Conservation (phyloP, 2,888 invertebrate species). For the Hirtodrosophila alboralis region DNA sequence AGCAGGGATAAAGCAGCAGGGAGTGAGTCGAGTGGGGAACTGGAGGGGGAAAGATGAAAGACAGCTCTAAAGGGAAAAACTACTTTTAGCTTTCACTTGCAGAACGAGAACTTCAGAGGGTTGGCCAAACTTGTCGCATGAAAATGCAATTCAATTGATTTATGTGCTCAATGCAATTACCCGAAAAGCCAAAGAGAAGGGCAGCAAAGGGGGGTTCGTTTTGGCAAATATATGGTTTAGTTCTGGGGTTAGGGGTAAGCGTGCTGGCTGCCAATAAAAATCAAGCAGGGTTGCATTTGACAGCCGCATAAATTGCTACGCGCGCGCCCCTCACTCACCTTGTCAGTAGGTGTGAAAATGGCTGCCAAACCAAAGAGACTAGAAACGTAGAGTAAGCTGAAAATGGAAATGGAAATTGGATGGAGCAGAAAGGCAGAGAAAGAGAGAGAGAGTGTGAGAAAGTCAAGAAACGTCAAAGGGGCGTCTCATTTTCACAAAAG, state of each 20-base stretch:
- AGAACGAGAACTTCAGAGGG: constrained; percentile 35
- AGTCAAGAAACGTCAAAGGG: constrained; percentile 62
- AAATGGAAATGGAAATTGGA: constrained; percentile 25
- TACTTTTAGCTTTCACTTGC: constrained; percentile 69
- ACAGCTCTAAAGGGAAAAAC: constrained; percentile 61
- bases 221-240: background rate
- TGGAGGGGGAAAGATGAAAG: constrained; percentile 54
- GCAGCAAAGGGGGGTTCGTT: background rate
- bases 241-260: constrained; percentile 30
- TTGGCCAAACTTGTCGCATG: constrained; percentile 74
- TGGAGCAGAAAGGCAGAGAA: constrained; percentile 2
- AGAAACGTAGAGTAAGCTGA: constrained; percentile 14
- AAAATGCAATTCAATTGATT: constrained; percentile 80
- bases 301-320: constrained; percentile 76
- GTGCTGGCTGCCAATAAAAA: constrained; percentile 75
- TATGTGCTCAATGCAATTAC: constrained; percentile 79
- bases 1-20: constrained; percentile 24
- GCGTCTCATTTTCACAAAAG: constrained; percentile 44
- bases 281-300: constrained; percentile 72
- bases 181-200: constrained; percentile 27
- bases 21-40: too few species aligned
- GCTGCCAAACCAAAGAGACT: constrained; percentile 37
- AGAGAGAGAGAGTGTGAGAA: background rate
- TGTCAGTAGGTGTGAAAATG: constrained; percentile 75
- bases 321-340: constrained; percentile 53